phyloP scores from a whole-genome alignment of 35 echinoderm and acorn worm genomes.

The Heliocidaris erythrogramma region DNA sequence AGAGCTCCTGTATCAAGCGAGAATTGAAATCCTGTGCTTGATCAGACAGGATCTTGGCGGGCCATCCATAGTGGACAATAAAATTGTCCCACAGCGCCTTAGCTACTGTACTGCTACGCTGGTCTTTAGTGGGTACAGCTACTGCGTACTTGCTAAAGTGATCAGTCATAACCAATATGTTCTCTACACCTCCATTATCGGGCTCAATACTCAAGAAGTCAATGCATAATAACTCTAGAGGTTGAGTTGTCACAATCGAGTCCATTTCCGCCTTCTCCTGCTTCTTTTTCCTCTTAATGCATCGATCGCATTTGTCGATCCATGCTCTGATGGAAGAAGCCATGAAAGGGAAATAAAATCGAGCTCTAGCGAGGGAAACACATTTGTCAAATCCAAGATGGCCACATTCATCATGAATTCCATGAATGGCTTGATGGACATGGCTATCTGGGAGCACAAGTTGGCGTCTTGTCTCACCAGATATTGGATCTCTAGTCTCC shows the following conservation, averaged over 20 bases:
- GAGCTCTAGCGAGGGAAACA: background rate
- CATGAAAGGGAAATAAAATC: constrained; percentile 74
- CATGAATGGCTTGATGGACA: background rate
- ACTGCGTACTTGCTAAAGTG: constrained; percentile 26
- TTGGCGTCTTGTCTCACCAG: background rate
- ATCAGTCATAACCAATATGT: constrained; percentile 19
- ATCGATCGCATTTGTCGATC: constrained; percentile 55
- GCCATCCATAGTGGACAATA: no score
- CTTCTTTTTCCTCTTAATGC: constrained; percentile 53
- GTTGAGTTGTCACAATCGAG: constrained; percentile 56
- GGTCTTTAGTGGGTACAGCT: constrained; percentile 35
- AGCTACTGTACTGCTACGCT: background rate
- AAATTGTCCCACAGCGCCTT: no score
- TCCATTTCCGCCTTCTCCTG: constrained; percentile 55
- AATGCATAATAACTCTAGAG: constrained; percentile 68
- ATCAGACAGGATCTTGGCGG: background rate
- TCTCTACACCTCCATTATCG: constrained; percentile 35
- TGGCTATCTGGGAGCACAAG: background rate
- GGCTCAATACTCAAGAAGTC: constrained; percentile 71
- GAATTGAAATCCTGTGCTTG: constrained; percentile 27
- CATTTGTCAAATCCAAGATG: constrained; percentile 60
- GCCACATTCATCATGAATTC: constrained; percentile 62
- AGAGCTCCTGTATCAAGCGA: background rate
- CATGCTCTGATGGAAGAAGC: constrained; percentile 29
- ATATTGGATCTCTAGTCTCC: background rate